Base-by-base conservation (phyloP, 2,797 vertebrate species). In the Sparidentex hasta region DNA sequence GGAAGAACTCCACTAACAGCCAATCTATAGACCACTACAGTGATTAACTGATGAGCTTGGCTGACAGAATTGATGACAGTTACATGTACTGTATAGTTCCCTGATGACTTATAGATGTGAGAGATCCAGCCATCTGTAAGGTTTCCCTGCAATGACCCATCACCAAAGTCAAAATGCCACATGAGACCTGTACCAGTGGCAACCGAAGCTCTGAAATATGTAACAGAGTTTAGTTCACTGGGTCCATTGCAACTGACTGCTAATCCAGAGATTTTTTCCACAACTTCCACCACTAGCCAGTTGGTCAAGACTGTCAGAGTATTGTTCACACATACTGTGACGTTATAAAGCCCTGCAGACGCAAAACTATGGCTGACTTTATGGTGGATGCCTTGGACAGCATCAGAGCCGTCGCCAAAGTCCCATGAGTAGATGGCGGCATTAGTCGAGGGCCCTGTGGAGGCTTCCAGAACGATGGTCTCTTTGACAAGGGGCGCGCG, bases 101-200 rank as follows among this genome's bases (percentile, higher is more conserved):
- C 95, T 50, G 90, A 80, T 11, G 77, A 88, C 48, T 63, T 81
- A 48, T 95, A 97, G 27, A 87, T 82, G 54, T 96, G 92, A 20
- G 87, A 92, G 43, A 90, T 50, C 0, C 76, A 91, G 50, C 83
- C 80, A 21, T 82, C 47, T 27, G 83, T 84, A 5, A 90, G 81
- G 64, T 93, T 92, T 77, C 55, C 68, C 57, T 83, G 81, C 20
- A 80, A 11, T 0, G 75, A 89, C 11, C 93, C 95, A 83, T 96
- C 96, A 27, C 95, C 96, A 89, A 96, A 95, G 65, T 95, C 84
- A 89, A 94, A 96, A 33, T 82, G 84, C 95, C 96, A 96, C 9
- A 56, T 56, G 46, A 95, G 90, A 68, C 57, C 70, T 0, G 90
- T 88, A 5, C 96, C 96, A 18, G 91, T 69, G 33, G 73, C 74